These are phyloP conservation scores for Suncus etruscus DNA, from an alignment of 2,113 vertebrate species.

Conservation along the genomic window DNA sequence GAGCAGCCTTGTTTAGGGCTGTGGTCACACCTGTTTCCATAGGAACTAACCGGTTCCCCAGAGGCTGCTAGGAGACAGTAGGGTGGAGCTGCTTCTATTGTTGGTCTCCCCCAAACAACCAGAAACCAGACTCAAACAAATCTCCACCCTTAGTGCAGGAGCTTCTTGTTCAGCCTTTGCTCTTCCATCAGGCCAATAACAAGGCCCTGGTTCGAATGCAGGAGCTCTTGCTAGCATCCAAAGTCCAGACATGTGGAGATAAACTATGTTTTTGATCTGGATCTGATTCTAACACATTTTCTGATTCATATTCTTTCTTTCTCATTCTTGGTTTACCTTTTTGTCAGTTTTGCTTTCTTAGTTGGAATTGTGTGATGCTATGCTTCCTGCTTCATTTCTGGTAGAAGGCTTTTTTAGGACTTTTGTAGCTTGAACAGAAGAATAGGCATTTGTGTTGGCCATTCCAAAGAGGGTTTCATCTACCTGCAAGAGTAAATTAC, in stretches of 20 bases:
- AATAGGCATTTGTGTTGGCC: background rate
- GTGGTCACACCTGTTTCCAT: background rate
- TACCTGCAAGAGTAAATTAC: slow-evolving; percentile 37
- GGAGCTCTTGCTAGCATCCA: background rate
- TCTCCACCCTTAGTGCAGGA: too few relatives aligned
- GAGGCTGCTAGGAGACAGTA: rapidly evolving
- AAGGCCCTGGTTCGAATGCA: background rate
- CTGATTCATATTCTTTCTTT: slow-evolving; percentile 22
- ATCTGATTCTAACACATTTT: background rate
- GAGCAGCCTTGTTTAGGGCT: background rate
- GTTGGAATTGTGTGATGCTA: background rate
- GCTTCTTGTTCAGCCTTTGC: background rate
- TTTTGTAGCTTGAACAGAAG: background rate
- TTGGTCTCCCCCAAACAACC: background rate
- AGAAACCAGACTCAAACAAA: background rate
- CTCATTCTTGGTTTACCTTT: slow-evolving; percentile 3
- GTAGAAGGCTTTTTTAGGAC: background rate
- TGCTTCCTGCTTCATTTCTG: background rate
- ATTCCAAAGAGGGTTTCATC: slow-evolving; percentile 39
- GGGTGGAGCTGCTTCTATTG: background rate
- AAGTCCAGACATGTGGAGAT: background rate
- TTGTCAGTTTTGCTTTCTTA: slow-evolving; percentile 14
- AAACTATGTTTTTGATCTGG: background rate
- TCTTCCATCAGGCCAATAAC: background rate
- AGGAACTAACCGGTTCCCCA: background rate